Conservation (phyloP, 2,888 invertebrate species). For the Thera obeliscata region DNA sequence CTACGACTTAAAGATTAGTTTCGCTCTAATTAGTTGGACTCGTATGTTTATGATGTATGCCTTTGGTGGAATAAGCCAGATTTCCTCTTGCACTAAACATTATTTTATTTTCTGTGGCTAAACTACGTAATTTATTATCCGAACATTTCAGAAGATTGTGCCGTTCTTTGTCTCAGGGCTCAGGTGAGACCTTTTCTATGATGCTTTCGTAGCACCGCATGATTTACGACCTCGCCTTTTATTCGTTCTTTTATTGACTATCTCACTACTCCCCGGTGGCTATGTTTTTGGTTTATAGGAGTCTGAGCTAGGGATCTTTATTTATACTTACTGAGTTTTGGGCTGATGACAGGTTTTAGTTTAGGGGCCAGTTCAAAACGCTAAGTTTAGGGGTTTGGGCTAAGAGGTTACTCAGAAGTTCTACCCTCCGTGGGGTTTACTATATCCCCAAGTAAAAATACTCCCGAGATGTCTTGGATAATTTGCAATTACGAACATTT, state of each 20-base stretch:
- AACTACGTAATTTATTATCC: slow-evolving; percentile 57
- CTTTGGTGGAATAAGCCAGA: slow-evolving; percentile 2
- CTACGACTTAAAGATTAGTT: not conserved
- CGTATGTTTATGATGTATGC: not conserved
- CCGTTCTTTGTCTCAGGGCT: slow-evolving; percentile 54
- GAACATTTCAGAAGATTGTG: slow-evolving; percentile 48
- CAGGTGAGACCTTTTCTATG: slow-evolving; percentile 55
- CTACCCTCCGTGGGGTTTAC: too few species aligned
- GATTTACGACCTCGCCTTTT: slow-evolving; percentile 60
- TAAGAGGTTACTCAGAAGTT: too few species aligned
- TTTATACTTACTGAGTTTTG: not conserved
- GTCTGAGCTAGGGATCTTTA: not conserved
- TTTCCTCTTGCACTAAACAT: not conserved
- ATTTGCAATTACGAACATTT: not conserved
- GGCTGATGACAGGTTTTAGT: too few species aligned
- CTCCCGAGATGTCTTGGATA: not conserved
- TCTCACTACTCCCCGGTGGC: slow-evolving; percentile 42
- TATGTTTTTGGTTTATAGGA: slow-evolving; percentile 49
- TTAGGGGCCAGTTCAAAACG: too few species aligned
- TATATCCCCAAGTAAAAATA: not conserved
- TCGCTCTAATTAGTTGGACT: not conserved
- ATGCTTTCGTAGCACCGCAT: slow-evolving; percentile 51
- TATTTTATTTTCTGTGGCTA: not conserved
- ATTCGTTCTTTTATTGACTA: slow-evolving; percentile 52
- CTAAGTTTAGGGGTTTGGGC: too few species aligned